phyloP scores from a whole-genome alignment of 2,888 invertebrate species.

The Campopleginae sp. region DNA sequence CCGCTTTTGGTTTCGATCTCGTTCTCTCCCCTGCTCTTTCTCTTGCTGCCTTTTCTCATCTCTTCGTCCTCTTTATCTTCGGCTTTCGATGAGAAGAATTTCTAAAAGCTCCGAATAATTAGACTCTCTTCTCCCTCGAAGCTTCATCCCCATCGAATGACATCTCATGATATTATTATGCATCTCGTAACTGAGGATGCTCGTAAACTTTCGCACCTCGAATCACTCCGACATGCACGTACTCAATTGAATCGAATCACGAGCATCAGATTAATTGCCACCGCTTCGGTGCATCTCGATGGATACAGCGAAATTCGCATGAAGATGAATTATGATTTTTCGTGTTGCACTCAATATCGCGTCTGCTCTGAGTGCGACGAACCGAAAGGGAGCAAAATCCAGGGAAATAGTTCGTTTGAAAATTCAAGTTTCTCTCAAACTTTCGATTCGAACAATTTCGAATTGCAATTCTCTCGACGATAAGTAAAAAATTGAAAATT shows the following conservation, averaged over 20 bases:
- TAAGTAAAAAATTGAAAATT: slow-evolving; percentile 7
- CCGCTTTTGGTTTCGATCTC: slow-evolving; percentile 54
- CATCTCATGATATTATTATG: slow-evolving; percentile 6
- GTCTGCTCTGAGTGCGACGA: not conserved
- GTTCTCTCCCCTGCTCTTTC: slow-evolving; percentile 27
- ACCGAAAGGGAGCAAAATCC: not conserved
- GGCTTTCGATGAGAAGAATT: slow-evolving; percentile 36
- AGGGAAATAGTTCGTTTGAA: not conserved
- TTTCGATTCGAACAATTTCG: not conserved
- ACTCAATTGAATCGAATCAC: not conserved
- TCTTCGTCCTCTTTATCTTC: not conserved
- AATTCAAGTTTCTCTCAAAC: not conserved
- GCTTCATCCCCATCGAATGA: slow-evolving; percentile 34
- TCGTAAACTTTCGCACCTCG: not conserved
- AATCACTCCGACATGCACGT: slow-evolving; percentile 1
- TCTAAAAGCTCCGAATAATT: slow-evolving; percentile 24
- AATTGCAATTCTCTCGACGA: slow-evolving; percentile 11
- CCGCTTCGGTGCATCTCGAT: no score
- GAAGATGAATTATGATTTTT: not conserved
- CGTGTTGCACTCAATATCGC: not conserved
- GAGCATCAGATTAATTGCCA: not conserved
- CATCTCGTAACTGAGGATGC: not conserved
- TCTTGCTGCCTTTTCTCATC: slow-evolving; percentile 16
- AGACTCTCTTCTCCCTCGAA: slow-evolving; percentile 11
- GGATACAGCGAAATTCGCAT: not conserved